A percentile compares a stretch with the other conserved stretches of the same genome.
These are phyloP conservation scores for Microplitis deprimator DNA, from an alignment of 2,888 invertebrate genomes.

Conservation along the genomic window DNA sequence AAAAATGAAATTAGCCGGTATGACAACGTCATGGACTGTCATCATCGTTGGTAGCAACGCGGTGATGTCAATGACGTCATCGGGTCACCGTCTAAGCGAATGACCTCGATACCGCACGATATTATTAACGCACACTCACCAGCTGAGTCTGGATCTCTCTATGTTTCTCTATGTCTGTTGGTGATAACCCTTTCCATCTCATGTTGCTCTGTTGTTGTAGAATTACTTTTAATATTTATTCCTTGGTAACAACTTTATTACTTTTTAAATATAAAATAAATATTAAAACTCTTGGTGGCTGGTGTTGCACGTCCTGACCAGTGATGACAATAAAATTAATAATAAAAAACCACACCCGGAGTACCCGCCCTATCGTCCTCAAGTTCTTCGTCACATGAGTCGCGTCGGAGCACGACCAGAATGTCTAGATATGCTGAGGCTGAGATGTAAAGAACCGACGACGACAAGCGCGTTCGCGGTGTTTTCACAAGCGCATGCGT, in stretches of 20 bases:
- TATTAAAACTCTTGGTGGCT: constrained; percentile 8
- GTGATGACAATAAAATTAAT: constrained; percentile 44
- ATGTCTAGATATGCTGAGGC: constrained; percentile 26
- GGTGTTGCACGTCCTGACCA: constrained; percentile 35
- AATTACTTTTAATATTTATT: neutral
- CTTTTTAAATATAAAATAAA: constrained; percentile 2
- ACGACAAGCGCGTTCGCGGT: constrained; percentile 55
- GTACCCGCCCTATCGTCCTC: constrained; percentile 45
- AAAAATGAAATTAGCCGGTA: neutral
- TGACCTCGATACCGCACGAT: constrained; percentile 13
- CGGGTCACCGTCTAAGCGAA: constrained; percentile 33
- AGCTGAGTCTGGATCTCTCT: constrained; percentile 35
- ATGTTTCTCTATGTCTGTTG: constrained; percentile 19
- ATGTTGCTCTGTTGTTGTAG: neutral
- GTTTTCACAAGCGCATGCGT: constrained; percentile 59
- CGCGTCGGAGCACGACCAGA: constrained; percentile 49
- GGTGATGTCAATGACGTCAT: constrained; percentile 30
- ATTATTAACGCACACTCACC: constrained; percentile 47
- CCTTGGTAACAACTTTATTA: constrained; percentile 4
- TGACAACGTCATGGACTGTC: neutral
- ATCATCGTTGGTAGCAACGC: constrained; percentile 15
- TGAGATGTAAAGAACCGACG: constrained; percentile 23
- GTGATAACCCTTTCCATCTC: neutral
- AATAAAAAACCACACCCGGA: constrained; percentile 63
- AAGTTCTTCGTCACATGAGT: constrained; percentile 40